Conservation (phyloP, 1,140 invertebrate genomes). For the Drosophila gunungcola region DNA sequence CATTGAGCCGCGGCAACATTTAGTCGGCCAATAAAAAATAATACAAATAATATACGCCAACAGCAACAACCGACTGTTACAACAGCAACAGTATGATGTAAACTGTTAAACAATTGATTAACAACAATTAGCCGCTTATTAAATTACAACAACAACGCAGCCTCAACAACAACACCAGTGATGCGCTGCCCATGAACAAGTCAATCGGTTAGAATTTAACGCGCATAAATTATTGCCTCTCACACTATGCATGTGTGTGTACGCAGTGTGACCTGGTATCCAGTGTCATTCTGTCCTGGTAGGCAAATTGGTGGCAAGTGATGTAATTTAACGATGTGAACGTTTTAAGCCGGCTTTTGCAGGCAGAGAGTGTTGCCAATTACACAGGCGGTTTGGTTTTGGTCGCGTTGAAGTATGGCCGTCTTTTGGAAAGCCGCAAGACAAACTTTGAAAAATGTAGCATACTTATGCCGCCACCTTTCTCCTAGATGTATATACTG, state of each 20-base stretch:
- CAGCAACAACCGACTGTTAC: slow-evolving; percentile 13
- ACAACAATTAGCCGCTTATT: slow-evolving; percentile 83
- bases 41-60: slow-evolving; percentile 69
- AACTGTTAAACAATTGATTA: slow-evolving; percentile 83
- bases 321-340: slow-evolving; percentile 42
- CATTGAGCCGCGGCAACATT: slow-evolving; percentile 12
- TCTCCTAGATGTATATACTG: not conserved
- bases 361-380: slow-evolving; percentile 42
- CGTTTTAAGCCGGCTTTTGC: slow-evolving; percentile 36
- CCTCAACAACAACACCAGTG: slow-evolving; percentile 35
- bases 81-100: slow-evolving; percentile 61
- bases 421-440: not conserved
- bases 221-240: slow-evolving; percentile 60
- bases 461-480: slow-evolving; percentile 59
- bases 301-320: not conserved
- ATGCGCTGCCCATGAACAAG: slow-evolving; percentile 46
- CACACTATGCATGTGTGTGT: slow-evolving; percentile 2
- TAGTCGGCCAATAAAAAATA: slow-evolving; percentile 60
- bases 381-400: slow-evolving; percentile 28
- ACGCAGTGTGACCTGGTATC: not conserved
- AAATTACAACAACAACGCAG: slow-evolving; percentile 77
- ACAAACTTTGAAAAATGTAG: slow-evolving; percentile 31
- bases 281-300: not conserved
- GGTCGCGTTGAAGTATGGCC: not conserved
- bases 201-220: slow-evolving; percentile 68